A percentile compares a stretch with the other conserved stretches of the same genome.
phyloP scores from a whole-genome alignment of 2,113 vertebrate species.

The Tinamus guttatus region DNA sequence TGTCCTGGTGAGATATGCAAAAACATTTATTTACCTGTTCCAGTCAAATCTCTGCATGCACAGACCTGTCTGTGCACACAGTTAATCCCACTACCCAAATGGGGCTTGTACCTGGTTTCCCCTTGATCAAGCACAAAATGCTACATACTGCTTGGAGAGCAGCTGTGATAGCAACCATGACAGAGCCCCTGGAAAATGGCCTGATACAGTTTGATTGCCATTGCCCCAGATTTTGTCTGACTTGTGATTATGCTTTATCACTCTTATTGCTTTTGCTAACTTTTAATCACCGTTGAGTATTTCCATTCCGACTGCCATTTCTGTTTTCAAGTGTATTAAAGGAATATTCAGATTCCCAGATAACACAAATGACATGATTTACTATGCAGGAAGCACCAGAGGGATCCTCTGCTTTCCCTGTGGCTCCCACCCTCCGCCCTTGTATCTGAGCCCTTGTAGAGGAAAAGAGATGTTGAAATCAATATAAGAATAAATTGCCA shows the following conservation, averaged over 20 bases:
- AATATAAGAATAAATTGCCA: constrained; percentile 82
- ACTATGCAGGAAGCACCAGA: neutral
- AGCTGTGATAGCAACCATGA: neutral
- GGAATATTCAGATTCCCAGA: neutral
- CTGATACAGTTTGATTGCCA: neutral
- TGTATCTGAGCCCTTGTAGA: constrained; percentile 12
- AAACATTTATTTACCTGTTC: neutral
- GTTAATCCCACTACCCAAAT: neutral
- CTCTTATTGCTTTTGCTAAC: neutral
- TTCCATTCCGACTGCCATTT: constrained; percentile 44
- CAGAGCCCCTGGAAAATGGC: neutral
- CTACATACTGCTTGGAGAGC: neutral
- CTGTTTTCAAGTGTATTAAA: constrained; percentile 16
- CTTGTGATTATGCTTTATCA: neutral
- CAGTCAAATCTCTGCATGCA: neutral
- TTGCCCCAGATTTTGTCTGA: neutral
- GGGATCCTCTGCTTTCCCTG: neutral
- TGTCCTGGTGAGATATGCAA: neutral
- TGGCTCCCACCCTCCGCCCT: neutral
- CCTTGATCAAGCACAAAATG: neutral
- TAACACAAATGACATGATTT: neutral
- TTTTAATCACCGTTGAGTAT: constrained; percentile 27
- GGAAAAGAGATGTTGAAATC: constrained; percentile 76
- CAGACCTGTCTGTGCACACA: neutral
- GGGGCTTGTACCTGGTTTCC: neutral